A percentile compares a stretch with the other conserved stretches of the same genome.
Evolutionary conservation across 2,888 invertebrate genomes (phyloP).

Genomic region (Oxystoma pomonae): DNA sequence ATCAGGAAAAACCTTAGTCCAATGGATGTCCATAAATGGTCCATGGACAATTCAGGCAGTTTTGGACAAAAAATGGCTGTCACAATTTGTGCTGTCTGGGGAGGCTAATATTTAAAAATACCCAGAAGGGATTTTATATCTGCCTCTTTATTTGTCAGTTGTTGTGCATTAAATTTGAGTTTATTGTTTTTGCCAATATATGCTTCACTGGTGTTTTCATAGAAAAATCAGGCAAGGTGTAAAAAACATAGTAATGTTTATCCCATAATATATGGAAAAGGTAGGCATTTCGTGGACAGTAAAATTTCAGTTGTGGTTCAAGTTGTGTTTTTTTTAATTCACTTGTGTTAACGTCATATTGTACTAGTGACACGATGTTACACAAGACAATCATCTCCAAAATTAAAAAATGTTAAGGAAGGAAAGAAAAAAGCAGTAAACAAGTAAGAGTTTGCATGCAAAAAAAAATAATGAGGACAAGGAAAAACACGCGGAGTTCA

Average conservation of each 20-base stretch:
- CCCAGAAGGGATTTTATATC: background rate
- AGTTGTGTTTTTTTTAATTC: background rate
- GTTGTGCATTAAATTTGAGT: background rate
- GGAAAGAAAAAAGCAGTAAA: background rate
- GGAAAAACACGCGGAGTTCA: background rate
- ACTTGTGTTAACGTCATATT: background rate
- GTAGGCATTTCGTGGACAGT: background rate
- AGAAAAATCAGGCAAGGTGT: background rate
- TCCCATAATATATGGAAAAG: background rate
- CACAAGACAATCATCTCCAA: background rate
- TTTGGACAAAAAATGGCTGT: too few species aligned
- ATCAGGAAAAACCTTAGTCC: too few species aligned
- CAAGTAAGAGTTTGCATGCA: background rate
- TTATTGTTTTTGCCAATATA: background rate
- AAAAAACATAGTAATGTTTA: background rate
- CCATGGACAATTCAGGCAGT: too few species aligned
- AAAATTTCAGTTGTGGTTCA: background rate
- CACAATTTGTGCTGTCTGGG: too few species aligned
- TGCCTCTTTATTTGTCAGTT: background rate
- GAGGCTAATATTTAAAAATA: background rate
- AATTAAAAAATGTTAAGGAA: background rate
- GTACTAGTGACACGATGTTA: background rate
- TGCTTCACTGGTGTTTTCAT: background rate
- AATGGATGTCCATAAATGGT: too few species aligned
- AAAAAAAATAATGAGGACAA: background rate